Conservation (phyloP, 2,888 invertebrate genomes). For the Hypolimnas misippus region DNA sequence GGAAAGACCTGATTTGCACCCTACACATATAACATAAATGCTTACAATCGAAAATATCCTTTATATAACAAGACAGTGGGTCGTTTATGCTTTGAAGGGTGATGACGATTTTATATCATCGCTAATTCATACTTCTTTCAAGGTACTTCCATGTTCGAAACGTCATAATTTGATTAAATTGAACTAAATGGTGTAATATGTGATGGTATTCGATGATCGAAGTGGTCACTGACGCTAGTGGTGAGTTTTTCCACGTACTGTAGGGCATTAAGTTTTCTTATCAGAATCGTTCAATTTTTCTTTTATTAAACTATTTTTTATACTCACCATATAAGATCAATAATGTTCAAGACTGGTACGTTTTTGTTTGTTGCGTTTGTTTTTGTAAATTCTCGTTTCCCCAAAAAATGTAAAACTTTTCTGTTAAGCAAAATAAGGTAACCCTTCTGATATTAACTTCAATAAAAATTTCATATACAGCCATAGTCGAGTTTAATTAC, state of each 20-base stretch:
- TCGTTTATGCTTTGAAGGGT: constrained; percentile 1
- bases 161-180: constrained; percentile 5
- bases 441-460: too few relatives aligned
- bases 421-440: too few relatives aligned
- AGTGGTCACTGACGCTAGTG: not conserved
- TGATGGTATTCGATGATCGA: not conserved
- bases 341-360: too few relatives aligned
- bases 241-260: not conserved
- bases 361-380: too few relatives aligned
- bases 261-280: not conserved
- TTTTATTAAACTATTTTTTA: too few relatives aligned
- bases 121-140: constrained; percentile 5
- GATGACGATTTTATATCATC: constrained; percentile 9
- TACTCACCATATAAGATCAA: too few relatives aligned
- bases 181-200: not conserved
- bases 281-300: too few relatives aligned
- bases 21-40: constrained; percentile 7
- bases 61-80: not conserved
- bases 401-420: too few relatives aligned
- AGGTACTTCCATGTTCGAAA: not conserved
- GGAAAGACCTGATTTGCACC: constrained; percentile 26
- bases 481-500: too few relatives aligned
- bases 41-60: constrained; percentile 6
- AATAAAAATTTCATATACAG: too few relatives aligned
- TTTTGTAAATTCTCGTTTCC: too few relatives aligned